These are phyloP conservation scores for Thyatira batis DNA, from an alignment of 2,888 invertebrate genomes.

Conservation along the genomic window DNA sequence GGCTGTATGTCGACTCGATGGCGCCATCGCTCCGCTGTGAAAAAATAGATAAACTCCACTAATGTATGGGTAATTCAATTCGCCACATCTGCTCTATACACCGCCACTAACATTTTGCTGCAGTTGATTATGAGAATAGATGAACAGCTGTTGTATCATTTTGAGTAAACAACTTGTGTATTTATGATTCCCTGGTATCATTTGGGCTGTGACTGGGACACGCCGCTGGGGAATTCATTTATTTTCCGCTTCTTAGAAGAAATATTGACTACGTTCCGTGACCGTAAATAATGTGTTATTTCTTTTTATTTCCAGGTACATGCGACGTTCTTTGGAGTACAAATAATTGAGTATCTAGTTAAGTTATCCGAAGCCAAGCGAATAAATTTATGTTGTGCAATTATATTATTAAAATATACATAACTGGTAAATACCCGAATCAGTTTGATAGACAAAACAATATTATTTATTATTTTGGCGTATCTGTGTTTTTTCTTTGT, in stretches of 20 bases:
- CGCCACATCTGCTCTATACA: slow-evolving; percentile 37
- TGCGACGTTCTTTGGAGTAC: no score
- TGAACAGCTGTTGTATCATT: not conserved
- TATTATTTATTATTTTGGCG: not conserved
- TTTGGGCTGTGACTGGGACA: not conserved
- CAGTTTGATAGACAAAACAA: no score
- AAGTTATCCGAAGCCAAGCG: no score
- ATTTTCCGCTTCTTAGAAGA: no score
- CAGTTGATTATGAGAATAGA: slow-evolving; percentile 26
- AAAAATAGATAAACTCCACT: slow-evolving; percentile 37
- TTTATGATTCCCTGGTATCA: not conserved
- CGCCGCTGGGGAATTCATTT: no score
- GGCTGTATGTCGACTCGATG: not conserved
- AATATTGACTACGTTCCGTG: no score
- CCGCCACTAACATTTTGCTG: slow-evolving; percentile 3
- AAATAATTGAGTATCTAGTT: no score
- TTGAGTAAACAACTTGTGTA: not conserved
- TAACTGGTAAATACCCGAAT: no score
- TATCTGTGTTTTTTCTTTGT: not conserved
- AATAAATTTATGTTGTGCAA: no score
- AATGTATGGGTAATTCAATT: slow-evolving; percentile 43
- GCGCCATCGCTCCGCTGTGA: slow-evolving; percentile 26
- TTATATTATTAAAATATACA: not conserved
- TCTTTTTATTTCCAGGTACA: no score
- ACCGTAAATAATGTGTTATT: not conserved